These are phyloP conservation scores for Megathymus violae DNA, from an alignment of 1,140 invertebrate genomes.

Conservation along the genomic window DNA sequence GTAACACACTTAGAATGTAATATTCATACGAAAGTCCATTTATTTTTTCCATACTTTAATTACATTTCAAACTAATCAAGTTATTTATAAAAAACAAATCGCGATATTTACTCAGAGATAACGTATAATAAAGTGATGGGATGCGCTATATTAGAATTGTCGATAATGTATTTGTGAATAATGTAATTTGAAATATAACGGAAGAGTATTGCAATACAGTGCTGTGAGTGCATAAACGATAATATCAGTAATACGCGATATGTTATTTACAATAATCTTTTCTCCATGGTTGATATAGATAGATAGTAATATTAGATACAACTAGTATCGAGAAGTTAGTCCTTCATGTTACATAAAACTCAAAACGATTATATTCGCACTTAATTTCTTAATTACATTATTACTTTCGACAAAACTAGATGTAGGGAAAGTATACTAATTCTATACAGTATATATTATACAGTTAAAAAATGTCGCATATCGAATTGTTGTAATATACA, in stretches of 20 bases:
- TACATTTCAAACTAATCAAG: slow-evolving; percentile 12
- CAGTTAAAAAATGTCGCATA: slow-evolving; percentile 2
- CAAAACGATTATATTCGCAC: no score
- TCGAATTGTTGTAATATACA: background rate
- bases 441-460: background rate
- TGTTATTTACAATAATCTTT: no score
- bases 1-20: slow-evolving; percentile 60
- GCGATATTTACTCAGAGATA: slow-evolving; percentile 10
- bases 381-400: background rate
- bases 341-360: no score
- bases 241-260: no score
- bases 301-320: no score
- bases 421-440: background rate
- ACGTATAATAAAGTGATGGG: slow-evolving; percentile 7
- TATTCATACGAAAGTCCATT: slow-evolving; percentile 58
- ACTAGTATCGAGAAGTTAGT: no score
- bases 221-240: background rate
- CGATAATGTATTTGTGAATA: background rate
- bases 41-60: slow-evolving; percentile 57
- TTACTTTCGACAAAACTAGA: background rate
- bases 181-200: background rate
- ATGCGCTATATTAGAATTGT: background rate
- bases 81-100: slow-evolving; percentile 3
- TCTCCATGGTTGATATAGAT: no score
- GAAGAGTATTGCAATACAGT: background rate